Conservation (phyloP, 2,797 vertebrate species). For the Nyctalus aviator region DNA sequence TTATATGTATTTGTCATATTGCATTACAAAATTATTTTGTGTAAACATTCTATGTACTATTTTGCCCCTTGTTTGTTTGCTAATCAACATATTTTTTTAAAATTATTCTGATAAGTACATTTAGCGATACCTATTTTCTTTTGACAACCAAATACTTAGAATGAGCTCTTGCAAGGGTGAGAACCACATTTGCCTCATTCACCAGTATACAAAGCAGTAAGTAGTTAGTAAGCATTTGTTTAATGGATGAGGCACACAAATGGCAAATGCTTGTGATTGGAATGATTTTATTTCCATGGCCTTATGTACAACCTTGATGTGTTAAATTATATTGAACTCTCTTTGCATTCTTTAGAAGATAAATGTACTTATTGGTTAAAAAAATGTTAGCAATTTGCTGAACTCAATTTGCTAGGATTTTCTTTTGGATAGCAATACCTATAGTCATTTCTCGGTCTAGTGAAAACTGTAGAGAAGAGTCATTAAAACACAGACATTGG, state of each 20-base stretch:
- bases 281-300: not conserved
- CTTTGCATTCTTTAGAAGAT: not conserved
- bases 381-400: not conserved
- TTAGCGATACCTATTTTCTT: not conserved
- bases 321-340: not conserved
- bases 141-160: not conserved
- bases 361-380: slow-evolving; percentile 22
- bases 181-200: not conserved
- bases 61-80: not conserved
- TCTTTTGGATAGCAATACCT: not conserved
- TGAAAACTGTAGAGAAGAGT: not conserved
- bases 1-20: not conserved
- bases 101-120: slow-evolving; percentile 6
- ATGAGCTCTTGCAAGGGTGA: not conserved
- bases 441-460: not conserved
- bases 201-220: not conserved
- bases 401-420: not conserved
- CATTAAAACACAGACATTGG: not conserved
- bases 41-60: not conserved
- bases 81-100: not conserved
- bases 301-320: not conserved
- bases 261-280: not conserved
- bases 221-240: not conserved
- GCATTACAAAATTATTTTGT: not conserved
- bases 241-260: not conserved